Percentiles rank a stretch among this genome's conserved stretches.
phyloP scores from a whole-genome alignment of 2,113 vertebrate genomes.

The Glareola pratincola region DNA sequence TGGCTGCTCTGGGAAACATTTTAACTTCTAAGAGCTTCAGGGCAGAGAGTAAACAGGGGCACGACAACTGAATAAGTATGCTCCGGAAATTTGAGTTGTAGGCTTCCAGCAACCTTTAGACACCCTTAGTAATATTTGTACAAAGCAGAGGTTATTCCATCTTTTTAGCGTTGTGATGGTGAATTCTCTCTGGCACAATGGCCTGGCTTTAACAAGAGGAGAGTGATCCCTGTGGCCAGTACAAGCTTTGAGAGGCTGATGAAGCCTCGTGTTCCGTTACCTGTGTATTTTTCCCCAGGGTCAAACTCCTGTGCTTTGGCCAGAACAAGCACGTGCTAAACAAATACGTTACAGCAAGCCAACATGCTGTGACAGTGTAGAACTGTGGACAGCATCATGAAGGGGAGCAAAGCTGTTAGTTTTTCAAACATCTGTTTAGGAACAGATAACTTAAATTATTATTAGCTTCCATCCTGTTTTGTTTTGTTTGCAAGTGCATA shows the following conservation, averaged over 20 bases:
- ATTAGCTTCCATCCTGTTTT: not conserved
- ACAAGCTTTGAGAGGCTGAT: not conserved
- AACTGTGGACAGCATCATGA: not conserved
- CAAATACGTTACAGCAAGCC: not conserved
- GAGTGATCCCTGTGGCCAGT: not conserved
- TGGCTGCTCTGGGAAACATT: not conserved
- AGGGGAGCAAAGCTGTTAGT: not conserved
- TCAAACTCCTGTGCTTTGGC: not conserved
- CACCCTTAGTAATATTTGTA: not conserved
- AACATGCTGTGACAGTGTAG: not conserved
- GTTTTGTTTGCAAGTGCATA: not conserved
- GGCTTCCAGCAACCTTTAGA: not conserved
- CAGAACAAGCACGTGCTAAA: not conserved
- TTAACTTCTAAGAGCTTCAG: not conserved
- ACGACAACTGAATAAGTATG: not conserved
- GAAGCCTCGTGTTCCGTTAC: not conserved
- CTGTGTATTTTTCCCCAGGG: not conserved
- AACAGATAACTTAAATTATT: not conserved
- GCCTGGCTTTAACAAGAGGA: not conserved
- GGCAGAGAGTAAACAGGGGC: not conserved
- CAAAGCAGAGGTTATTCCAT: not conserved
- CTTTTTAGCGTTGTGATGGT: accelerated
- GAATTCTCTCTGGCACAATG: not conserved
- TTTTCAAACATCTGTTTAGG: not conserved
- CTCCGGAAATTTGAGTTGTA: not conserved